Percentiles rank a stretch among this genome's conserved stretches.
Evolutionary conservation across 2,113 vertebrate species (phyloP).

Genomic region (Otocyon megalotis): DNA sequence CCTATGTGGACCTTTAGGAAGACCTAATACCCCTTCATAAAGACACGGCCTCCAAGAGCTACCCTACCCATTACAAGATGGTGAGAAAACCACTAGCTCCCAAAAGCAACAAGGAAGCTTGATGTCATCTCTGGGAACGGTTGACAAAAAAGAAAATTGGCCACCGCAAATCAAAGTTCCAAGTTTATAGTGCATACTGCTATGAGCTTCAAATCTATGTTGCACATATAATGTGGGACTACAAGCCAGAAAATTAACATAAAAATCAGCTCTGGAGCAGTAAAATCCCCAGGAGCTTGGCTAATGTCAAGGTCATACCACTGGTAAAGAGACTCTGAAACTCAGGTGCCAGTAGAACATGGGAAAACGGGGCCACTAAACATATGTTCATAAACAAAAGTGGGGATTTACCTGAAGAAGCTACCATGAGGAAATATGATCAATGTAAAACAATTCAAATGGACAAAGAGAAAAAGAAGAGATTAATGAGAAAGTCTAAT

Average conservation of each 20-base stretch:
- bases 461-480: not conserved
- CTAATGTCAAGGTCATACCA: not conserved
- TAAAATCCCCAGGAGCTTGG: not conserved
- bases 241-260: not conserved
- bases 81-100: not conserved
- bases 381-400: not conserved
- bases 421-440: not conserved
- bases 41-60: not conserved
- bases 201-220: not conserved
- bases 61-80: not conserved
- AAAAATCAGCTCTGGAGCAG: not conserved
- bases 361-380: not conserved
- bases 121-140: not conserved
- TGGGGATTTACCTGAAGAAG: not conserved
- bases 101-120: not conserved
- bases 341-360: not conserved
- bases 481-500: not conserved
- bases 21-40: not conserved
- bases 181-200: not conserved
- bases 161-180: not conserved
- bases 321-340: not conserved
- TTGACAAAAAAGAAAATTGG: not conserved
- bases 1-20: not conserved
- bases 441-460: not conserved
- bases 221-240: not conserved